A percentile compares a stretch with the other conserved stretches of the same genome.
These are phyloP conservation scores for Thera britannica DNA, from an alignment of 2,888 invertebrate genomes.

Conservation along the genomic window DNA sequence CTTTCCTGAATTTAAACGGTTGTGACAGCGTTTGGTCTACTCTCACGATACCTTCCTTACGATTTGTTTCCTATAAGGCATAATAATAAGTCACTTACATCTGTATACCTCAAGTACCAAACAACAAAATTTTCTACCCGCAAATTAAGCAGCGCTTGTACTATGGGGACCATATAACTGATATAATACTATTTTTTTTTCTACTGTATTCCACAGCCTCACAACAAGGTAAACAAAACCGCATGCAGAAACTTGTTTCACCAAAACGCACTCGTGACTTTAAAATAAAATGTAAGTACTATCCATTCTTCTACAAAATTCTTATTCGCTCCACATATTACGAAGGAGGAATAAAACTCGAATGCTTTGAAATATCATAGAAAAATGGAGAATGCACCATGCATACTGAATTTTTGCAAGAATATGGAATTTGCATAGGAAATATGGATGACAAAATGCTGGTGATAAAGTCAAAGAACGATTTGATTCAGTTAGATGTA, in stretches of 20 bases:
- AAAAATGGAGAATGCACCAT: conserved; percentile 20
- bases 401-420: conserved; percentile 26
- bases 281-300: background rate
- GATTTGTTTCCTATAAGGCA: no score
- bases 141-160: no score
- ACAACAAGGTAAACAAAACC: no score
- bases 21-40: no score
- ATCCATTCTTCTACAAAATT: conserved; percentile 17
- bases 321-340: conserved; percentile 21
- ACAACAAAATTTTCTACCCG: no score
- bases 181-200: no score
- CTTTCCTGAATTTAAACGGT: no score
- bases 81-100: no score
- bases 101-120: no score
- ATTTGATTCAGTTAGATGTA: background rate
- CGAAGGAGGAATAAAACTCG: conserved; percentile 4
- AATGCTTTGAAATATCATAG: conserved; percentile 28
- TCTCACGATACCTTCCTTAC: no score
- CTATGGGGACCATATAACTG: no score
- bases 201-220: no score
- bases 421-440: conserved; percentile 24
- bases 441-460: conserved; percentile 19
- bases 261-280: background rate
- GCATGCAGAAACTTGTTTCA: background rate
- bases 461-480: background rate